A percentile compares a stretch with the other conserved stretches of the same genome.
Conservation (phyloP, 1,140 invertebrate species). For the Brachionus rotundiformis region DNA sequence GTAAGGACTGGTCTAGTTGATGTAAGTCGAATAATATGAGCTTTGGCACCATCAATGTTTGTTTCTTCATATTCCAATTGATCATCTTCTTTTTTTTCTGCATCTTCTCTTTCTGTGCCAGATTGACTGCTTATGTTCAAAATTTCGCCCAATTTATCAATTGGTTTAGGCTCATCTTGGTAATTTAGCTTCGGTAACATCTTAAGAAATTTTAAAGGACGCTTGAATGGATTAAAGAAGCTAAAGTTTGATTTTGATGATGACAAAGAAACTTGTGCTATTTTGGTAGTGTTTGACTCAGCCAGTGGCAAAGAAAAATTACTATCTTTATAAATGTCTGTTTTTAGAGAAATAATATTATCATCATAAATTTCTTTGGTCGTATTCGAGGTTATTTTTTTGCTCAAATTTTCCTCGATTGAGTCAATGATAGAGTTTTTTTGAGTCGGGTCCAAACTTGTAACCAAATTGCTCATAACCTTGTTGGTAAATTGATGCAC, state of each 20-base stretch:
- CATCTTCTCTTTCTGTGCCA: not conserved
- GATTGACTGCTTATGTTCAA: not conserved
- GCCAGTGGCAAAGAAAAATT: not conserved
- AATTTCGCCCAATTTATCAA: not conserved
- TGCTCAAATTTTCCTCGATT: slow-evolving; percentile 7
- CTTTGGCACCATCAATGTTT: not conserved
- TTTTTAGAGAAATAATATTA: not conserved
- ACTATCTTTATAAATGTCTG: not conserved
- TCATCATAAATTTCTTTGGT: not conserved
- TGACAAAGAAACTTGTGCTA: not conserved
- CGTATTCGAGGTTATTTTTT: not conserved
- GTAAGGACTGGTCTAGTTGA: not conserved
- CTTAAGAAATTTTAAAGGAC: slow-evolving; percentile 32
- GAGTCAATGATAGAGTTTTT: slow-evolving; percentile 28
- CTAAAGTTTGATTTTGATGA: not conserved
- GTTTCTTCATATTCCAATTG: slow-evolving; percentile 12
- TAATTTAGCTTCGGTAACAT: slow-evolving; percentile 2
- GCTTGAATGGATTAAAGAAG: slow-evolving; percentile 12
- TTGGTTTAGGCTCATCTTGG: not conserved
- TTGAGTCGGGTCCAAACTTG: not conserved
- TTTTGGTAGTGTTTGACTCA: not conserved
- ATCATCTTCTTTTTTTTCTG: not conserved
- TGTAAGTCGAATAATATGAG: not conserved
- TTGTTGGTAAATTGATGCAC: slow-evolving; percentile 16
- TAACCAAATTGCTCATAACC: not conserved